These are phyloP conservation scores for Drosophila percnosoma DNA, from an alignment of 2,888 invertebrate genomes.

Conservation along the genomic window DNA sequence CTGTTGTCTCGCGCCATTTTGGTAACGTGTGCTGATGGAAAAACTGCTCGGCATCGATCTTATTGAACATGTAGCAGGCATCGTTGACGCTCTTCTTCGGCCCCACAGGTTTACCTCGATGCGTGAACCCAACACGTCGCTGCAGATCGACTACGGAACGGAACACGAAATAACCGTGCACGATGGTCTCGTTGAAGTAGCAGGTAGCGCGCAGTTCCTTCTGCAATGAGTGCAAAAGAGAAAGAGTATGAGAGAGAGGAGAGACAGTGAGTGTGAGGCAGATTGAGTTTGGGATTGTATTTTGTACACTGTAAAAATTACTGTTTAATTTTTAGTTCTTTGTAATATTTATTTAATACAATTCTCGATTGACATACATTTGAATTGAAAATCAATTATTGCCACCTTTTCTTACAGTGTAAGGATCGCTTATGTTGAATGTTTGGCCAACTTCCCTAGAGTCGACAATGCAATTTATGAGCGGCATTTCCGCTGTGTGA, in stretches of 20 bases:
- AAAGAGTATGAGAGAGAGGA: neutral
- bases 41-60: conserved; percentile 83
- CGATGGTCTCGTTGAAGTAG: conserved; percentile 85
- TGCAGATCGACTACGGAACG: conserved; percentile 83
- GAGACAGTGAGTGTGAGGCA: neutral
- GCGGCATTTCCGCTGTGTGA: conserved; percentile 60
- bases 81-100: conserved; percentile 84
- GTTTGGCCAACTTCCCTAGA: conserved; percentile 15
- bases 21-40: conserved; percentile 80
- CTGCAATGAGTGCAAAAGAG: conserved; percentile 58
- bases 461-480: conserved; percentile 71
- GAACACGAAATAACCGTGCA: conserved; percentile 84
- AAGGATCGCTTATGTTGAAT: conserved; percentile 6
- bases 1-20: conserved; percentile 63
- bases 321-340: neutral
- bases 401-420: neutral
- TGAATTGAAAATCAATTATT: neutral
- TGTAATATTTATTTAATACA: neutral
- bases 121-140: conserved; percentile 84
- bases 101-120: conserved; percentile 84
- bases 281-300: neutral
- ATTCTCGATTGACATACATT: neutral
- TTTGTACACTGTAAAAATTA: neutral
- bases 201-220: conserved; percentile 84
- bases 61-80: conserved; percentile 84